These are phyloP conservation scores for Calameuta pallipes DNA, from an alignment of 2,888 invertebrate species.

Conservation along the genomic window DNA sequence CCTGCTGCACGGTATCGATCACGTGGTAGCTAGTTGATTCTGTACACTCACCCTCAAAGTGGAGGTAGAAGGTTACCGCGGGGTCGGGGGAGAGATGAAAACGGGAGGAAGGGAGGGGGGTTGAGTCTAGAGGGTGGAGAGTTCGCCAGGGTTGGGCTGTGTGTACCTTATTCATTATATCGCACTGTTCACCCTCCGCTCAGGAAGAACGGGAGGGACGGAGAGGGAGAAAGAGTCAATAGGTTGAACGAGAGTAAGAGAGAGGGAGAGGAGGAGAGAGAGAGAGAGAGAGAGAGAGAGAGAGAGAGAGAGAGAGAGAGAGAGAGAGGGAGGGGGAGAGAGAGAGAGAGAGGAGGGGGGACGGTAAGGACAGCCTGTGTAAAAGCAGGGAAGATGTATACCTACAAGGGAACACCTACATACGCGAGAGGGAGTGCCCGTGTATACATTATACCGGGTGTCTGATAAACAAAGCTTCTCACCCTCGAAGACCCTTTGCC, in stretches of 20 bases:
- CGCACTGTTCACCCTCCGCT: slow-evolving; percentile 14
- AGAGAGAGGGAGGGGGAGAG: not conserved
- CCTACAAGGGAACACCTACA: not conserved
- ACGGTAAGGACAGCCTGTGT: not conserved
- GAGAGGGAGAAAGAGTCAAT: not conserved
- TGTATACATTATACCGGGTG: slow-evolving; percentile 9
- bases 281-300: not conserved
- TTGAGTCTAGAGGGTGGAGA: not conserved
- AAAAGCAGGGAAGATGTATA: not conserved
- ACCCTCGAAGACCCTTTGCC: not conserved
- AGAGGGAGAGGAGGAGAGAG: not conserved
- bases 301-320: not conserved
- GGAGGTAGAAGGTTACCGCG: not conserved
- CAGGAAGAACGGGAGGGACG: not conserved
- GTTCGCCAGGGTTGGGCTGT: slow-evolving; percentile 15
- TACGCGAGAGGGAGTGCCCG: slow-evolving; percentile 7
- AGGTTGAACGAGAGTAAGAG: not conserved
- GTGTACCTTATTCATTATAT: slow-evolving; percentile 23
- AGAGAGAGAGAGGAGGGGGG: not conserved
- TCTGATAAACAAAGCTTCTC: slow-evolving; percentile 7
- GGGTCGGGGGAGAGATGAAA: not conserved
- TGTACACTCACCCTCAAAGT: slow-evolving; percentile 4
- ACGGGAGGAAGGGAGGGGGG: not conserved
- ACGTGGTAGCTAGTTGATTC: slow-evolving; percentile 28
- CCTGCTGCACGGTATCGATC: slow-evolving; percentile 31